Evolutionary conservation across 2,888 invertebrate species (phyloP), one percentile per base, ranked within the genome.

Genomic region (Trachelus troglodyta): DNA sequence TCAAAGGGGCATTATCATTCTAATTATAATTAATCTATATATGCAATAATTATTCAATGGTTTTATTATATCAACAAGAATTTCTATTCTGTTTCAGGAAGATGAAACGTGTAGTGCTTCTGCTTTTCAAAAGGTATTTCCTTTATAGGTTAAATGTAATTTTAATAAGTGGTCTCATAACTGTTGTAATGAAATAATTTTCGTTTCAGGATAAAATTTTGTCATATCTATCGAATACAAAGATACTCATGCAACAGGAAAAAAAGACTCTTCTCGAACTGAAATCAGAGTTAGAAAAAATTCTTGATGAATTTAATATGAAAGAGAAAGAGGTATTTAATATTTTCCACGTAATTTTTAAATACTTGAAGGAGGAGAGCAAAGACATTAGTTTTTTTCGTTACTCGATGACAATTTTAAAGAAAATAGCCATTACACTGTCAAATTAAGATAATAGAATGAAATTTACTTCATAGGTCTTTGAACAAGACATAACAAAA

Each of bases 201-300:
- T 71, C 4, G n/a, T 37, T 74, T 69, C 40, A 77, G 77, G 34
- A 31, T 69, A 71, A 75, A 30, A 77, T 77, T 77, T 73, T 80
- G 56, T 80, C 79, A 40, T 86, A 83, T 74, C 81, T 89, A 34
- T 82, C 77, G 31, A 87, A 85, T 74, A 85, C 86, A 68, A 86
- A 85, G 77, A 77, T 82, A 37, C 83, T 86, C 37, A 84, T 85
- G 84, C 87, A 87, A 79, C 85, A 85, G 74, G 87, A 89, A 73
- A 85, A 84, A 68, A 83, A 86, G 74, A 82, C 79, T 69, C 82
- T 90, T 75, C 75, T 56, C 15, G 82, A 85, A 68, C 82, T 88
- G 73, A 88, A 87, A 79, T 75, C 76, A 30, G 87, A 88, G 77
- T 79, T 89, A 73, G 83, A 85, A 23, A 86, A 83, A 79, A 79